phyloP scores from a whole-genome alignment of 2,797 vertebrate genomes.

The Gambusia yucatana region DNA sequence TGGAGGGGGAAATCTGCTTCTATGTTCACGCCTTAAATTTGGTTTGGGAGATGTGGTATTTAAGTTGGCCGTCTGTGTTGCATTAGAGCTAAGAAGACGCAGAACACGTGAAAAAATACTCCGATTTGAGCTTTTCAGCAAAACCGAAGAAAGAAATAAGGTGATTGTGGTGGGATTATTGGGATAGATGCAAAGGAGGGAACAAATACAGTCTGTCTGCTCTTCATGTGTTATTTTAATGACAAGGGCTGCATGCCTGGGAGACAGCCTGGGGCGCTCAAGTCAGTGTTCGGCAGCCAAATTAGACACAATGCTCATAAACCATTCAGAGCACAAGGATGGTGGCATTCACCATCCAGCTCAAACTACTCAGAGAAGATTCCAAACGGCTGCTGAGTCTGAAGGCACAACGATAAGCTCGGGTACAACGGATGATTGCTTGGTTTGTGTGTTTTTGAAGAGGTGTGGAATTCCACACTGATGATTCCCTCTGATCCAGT shows the following conservation, averaged over 20 bases:
- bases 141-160: constrained; percentile 3
- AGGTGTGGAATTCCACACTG: constrained; percentile 30
- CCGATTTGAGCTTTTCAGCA: constrained; percentile 21
- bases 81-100: constrained; percentile 20
- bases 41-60: constrained; percentile 23
- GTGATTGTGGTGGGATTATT: constrained; percentile 30
- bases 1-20: constrained; percentile 32
- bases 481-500: constrained; percentile 30
- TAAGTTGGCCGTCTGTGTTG: constrained; percentile 14
- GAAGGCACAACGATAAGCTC: constrained; percentile 21
- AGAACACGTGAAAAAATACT: constrained; percentile 8
- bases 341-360: constrained; percentile 15
- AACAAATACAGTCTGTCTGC: constrained; percentile 47
- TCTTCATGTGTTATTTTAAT: constrained; percentile 53
- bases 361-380: constrained; percentile 23
- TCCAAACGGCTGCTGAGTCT: constrained; percentile 3
- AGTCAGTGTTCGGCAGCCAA: constrained; percentile 52
- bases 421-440: not conserved
- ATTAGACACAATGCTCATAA: constrained; percentile 53
- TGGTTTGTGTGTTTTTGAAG: constrained; percentile 28
- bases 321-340: constrained; percentile 31
- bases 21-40: constrained; percentile 34
- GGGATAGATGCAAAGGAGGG: constrained; percentile 39
- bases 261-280: constrained; percentile 49
- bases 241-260: constrained; percentile 48